Evolutionary conservation across 2,113 vertebrate species (phyloP), one percentile per base, ranked within the genome.

Genomic region (Noctilio leporinus): DNA sequence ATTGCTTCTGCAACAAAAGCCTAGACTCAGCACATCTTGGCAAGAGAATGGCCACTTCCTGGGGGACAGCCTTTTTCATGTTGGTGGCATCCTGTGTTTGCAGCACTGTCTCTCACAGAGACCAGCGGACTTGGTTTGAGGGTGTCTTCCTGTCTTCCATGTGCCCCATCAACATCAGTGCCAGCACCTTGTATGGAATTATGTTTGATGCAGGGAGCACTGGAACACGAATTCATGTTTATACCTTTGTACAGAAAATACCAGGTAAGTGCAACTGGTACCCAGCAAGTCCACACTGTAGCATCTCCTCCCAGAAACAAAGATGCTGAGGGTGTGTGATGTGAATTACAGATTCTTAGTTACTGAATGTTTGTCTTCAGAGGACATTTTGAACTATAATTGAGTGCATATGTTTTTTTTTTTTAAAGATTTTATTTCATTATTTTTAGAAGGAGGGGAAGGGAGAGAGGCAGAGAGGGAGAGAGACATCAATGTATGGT

Each of bases 201-300:
- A 99, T 99, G 99, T 99, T 99, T 97, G 99, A 99, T 0, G 99
- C 99, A 3, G 99, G 99, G 96, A 99, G 99, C 98, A 99, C 99
- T 75, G 99, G 99, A 97, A 99, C 99, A 28, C 98, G 99, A 65
- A 99, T 99, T 98, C 99, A 99, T 92, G 98, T 99, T 98, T 99
- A 99, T 88, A 99, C 98, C 81, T 99, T 99, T 98, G 99, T 99
- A 89, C 99, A 99, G 97, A 99, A 99, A 96, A 98, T 98, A 91
- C 98, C 99, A 97, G 99, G 99, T 99, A 87, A 98, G 97, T 80
- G 28, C 59, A 14, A 0, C 0, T 89, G 33, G 38, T 28, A 19
- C 80, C 59, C 85, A 7, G 0, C 45, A 86, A 77, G 64, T 38
- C 43, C 45, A 53, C 1, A n/a, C 49, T 89, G 64, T 20, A 76